Evolutionary conservation across 2,888 invertebrate species (phyloP).

Genomic region (Sesamia inferens): DNA sequence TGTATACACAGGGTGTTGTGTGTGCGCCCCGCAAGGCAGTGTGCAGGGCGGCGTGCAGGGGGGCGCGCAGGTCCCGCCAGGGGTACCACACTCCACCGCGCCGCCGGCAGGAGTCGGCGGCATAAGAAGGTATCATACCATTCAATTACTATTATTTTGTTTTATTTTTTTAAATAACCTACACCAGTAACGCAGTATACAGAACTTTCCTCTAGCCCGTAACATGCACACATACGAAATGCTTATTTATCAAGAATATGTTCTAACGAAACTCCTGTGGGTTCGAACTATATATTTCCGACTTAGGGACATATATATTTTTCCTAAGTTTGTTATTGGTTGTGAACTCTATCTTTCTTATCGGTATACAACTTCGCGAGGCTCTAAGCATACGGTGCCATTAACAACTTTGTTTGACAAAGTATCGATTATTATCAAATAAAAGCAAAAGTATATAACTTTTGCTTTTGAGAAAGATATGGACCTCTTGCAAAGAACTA

Average conservation of each 20-base stretch:
- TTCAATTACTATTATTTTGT: constrained; percentile 28
- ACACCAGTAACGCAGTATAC: constrained; percentile 37
- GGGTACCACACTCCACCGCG: constrained; percentile 87
- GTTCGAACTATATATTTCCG: background rate
- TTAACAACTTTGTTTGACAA: background rate
- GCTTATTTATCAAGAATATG: background rate
- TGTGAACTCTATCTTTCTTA: background rate
- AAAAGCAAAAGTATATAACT: background rate
- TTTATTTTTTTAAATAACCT: constrained; percentile 31
- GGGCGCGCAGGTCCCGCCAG: constrained; percentile 88
- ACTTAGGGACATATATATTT: background rate
- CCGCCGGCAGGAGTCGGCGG: constrained; percentile 91
- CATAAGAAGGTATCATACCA: constrained; percentile 85
- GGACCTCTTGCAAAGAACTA: background rate
- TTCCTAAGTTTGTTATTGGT: no score
- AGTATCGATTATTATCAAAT: background rate
- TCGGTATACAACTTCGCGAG: background rate
- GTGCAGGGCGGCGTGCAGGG: constrained; percentile 88
- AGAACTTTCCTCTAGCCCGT: constrained; percentile 29
- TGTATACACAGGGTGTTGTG: constrained; percentile 85
- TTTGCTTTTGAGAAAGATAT: constrained; percentile 1
- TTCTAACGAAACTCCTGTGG: background rate
- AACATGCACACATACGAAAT: constrained; percentile 24
- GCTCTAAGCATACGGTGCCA: background rate
- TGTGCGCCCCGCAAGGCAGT: constrained; percentile 91